Evolutionary conservation across 2,888 invertebrate genomes (phyloP), one percentile per base, ranked within the genome.

Genomic region (Macrosiphum euphorbiae): DNA sequence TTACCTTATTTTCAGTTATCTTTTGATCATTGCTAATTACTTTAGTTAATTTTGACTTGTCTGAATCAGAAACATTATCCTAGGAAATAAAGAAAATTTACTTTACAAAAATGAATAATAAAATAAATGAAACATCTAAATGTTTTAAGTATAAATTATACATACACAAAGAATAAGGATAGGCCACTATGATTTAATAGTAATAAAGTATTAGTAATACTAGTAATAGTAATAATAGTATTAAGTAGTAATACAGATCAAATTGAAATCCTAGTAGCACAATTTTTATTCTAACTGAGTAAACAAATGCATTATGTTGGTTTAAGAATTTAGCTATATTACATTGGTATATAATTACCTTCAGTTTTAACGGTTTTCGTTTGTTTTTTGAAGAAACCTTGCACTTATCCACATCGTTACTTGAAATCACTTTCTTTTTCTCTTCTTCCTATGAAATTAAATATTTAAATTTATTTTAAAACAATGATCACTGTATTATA

Each of bases 371-470:
- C 55, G 86, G 90, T 26, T 87, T 94, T 44, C 86, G 47, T 94
- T 93, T 93, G 20, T 90, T 87, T 61, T 94, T 94, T 67, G 61
- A 41, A 50, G 93, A 58, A 16, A 44, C 20, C 26, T 94, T 87
- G 85, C 28, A 94, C 41, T 94, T 94, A 13, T 94, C 90, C n/a
- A 44, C 16, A 94, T 90, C 90, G 47, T 61, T 90, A 28, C 26
- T 26, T 8, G 52, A 26, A 90, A 61, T 52, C 8, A 86, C 28
- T 87, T 94, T 94, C 50, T 94, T 94, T 52, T 87, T 94, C 26
- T 94, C 94, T 94, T 94, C 90, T 67, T 94, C 94, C 94, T 94
- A 61, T 50, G 24, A 91, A 78, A 13, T 90, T 50, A 86, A 47
- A 44, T 52, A 47, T 35, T 88, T 52, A 44, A 58, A 58, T 89